These are phyloP conservation scores for Eurytemora carolleeae DNA, from an alignment of 1,140 invertebrate species.

Conservation along the genomic window DNA sequence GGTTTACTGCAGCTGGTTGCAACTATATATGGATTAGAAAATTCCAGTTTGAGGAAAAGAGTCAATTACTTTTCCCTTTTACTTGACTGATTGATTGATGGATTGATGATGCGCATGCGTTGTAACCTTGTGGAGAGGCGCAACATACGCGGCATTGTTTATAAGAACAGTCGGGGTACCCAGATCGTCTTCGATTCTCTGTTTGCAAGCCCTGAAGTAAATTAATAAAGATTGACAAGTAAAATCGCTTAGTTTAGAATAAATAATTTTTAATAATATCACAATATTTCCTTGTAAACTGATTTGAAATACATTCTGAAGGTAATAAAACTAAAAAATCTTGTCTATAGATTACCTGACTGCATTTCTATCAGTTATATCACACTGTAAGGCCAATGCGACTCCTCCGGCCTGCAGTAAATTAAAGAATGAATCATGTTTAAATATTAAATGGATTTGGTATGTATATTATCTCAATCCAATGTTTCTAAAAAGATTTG, in stretches of 20 bases:
- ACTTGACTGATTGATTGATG: no score
- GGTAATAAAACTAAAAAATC: neutral
- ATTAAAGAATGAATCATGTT: no score
- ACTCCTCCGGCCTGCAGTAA: no score
- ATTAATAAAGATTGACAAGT: neutral
- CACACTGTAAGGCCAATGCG: neutral
- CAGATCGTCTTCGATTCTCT: neutral
- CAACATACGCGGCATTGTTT: neutral
- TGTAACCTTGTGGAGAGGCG: neutral
- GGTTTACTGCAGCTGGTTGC: neutral
- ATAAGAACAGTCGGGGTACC: neutral
- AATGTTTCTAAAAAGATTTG: no score
- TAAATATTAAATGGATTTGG: no score
- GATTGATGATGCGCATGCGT: no score
- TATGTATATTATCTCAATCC: no score
- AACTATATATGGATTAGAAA: neutral
- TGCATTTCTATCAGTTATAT: neutral
- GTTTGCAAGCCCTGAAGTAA: neutral
- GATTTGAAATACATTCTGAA: neutral
- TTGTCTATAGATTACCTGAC: neutral
- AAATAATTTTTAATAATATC: neutral
- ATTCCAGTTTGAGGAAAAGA: neutral
- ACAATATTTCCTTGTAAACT: neutral
- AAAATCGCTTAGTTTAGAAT: neutral
- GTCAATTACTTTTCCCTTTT: no score